Percentiles rank a stretch among this genome's conserved stretches.
Conservation (phyloP, 2,113 vertebrate species). For the Xiphophorus couchianus region DNA sequence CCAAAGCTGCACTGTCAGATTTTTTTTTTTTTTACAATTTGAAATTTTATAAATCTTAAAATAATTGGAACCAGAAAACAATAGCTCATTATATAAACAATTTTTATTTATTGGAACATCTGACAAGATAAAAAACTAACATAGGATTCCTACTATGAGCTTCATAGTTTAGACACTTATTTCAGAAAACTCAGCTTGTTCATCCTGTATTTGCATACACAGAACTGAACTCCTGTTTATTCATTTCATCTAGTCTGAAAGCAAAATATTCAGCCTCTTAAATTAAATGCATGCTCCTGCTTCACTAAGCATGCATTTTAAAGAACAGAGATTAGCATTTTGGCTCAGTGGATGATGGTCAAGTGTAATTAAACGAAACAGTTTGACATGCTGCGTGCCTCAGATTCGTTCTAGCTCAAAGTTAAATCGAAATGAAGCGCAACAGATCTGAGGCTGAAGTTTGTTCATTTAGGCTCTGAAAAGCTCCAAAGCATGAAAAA, state of each 20-base stretch:
- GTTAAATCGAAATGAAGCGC: neutral
- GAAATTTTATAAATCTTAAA: neutral
- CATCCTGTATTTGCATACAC: slow-evolving; percentile 28
- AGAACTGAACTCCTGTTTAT: slow-evolving; percentile 1
- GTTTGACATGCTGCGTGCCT: neutral
- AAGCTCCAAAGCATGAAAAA: too few species aligned
- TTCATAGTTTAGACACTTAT: slow-evolving; percentile 29
- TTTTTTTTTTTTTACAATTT: neutral
- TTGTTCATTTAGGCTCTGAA: too few species aligned
- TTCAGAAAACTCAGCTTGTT: neutral
- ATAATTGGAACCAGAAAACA: too few species aligned
- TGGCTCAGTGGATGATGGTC: too few species aligned
- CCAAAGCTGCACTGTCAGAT: neutral
- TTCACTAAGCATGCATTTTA: too few species aligned
- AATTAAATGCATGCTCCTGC: neutral
- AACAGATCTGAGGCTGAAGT: too few species aligned
- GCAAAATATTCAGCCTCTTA: neutral
- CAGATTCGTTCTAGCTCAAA: neutral
- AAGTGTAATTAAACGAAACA: neutral
- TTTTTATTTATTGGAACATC: neutral
- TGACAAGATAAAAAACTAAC: neutral
- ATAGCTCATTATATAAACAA: neutral
- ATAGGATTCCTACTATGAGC: neutral
- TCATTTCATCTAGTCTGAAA: slow-evolving; percentile 11
- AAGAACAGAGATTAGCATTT: too few species aligned